Evolutionary conservation across 2,113 vertebrate species (phyloP).

Genomic region (Probosciger aterrimus): DNA sequence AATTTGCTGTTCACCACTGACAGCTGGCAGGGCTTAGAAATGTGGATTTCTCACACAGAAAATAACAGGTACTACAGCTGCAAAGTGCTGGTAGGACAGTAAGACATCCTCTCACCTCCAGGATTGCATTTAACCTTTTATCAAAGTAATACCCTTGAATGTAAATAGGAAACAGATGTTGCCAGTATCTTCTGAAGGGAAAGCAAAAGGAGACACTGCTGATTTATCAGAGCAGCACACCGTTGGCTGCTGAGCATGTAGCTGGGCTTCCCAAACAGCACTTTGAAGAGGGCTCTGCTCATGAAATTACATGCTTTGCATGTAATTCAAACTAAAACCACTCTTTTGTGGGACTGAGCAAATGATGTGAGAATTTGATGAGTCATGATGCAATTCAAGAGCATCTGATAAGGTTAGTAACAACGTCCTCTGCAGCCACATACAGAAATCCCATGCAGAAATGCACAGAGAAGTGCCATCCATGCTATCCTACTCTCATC

Average conservation of each 20-base stretch:
- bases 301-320: background rate
- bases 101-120: background rate
- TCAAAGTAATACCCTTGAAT: background rate
- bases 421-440: background rate
- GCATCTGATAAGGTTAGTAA: background rate
- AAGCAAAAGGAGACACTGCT: background rate
- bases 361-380: background rate
- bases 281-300: background rate
- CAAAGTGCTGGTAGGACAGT: background rate
- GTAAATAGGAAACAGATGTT: slow-evolving; percentile 1
- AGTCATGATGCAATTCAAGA: background rate
- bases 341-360: background rate
- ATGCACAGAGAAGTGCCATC: background rate
- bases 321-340: background rate
- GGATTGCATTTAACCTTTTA: background rate
- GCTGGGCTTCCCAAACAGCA: background rate
- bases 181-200: background rate
- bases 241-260: background rate
- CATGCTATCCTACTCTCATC: background rate
- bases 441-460: background rate
- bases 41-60: background rate
- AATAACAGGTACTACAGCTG: background rate
- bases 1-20: background rate
- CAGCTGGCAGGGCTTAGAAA: background rate
- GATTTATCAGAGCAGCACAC: background rate